Evolutionary conservation across 1,140 invertebrate species (phyloP).

Genomic region (Anastrepha ludens): DNA sequence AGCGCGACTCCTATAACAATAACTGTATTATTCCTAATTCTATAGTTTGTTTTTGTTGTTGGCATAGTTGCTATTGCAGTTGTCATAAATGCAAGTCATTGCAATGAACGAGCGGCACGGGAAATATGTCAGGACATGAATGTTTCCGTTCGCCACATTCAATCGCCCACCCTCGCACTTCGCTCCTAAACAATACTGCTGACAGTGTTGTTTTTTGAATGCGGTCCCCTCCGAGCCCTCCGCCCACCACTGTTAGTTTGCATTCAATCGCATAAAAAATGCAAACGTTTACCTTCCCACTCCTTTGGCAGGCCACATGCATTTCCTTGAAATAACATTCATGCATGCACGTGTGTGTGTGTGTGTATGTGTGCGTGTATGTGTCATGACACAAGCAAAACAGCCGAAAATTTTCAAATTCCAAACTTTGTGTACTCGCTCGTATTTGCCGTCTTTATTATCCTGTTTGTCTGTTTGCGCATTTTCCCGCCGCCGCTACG

Average conservation of each 20-base stretch:
- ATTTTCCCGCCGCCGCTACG: not conserved
- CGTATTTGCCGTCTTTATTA: slow-evolving; percentile 54
- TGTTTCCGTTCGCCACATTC: slow-evolving; percentile 52
- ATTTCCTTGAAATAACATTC: slow-evolving; percentile 23
- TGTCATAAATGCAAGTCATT: slow-evolving; percentile 53
- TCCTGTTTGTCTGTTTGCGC: slow-evolving; percentile 54
- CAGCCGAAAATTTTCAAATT: slow-evolving; percentile 23
- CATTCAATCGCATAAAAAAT: slow-evolving; percentile 46
- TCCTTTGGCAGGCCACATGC: not conserved
- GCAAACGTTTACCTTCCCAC: slow-evolving; percentile 38
- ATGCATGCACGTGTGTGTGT: not conserved
- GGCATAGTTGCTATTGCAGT: not conserved
- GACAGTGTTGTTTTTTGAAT: not conserved
- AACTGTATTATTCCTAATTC: not conserved
- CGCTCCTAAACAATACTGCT: not conserved
- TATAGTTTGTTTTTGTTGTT: slow-evolving; percentile 20
- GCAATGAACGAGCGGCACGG: slow-evolving; percentile 54
- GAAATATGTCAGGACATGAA: slow-evolving; percentile 58
- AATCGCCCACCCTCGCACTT: not conserved
- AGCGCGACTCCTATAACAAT: not conserved
- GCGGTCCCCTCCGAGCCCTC: too few species aligned
- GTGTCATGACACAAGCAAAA: not conserved
- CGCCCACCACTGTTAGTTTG: not conserved
- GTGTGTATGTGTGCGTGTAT: not conserved
- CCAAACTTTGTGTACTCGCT: not conserved